phyloP scores from a whole-genome alignment of 2,113 vertebrate genomes.

The Sigmodon hispidus region DNA sequence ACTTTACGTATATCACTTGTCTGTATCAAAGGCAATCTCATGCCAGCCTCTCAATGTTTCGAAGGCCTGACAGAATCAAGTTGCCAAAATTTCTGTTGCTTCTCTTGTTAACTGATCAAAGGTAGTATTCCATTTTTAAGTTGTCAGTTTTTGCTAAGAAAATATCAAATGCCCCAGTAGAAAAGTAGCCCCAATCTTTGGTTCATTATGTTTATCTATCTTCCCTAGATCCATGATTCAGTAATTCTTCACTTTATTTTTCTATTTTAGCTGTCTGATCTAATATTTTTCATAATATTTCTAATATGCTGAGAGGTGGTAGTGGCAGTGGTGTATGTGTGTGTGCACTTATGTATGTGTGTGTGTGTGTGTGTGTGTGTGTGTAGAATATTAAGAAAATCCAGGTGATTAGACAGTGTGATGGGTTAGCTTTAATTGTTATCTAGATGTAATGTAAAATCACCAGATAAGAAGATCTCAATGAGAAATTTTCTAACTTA shows the following conservation, averaged over 20 bases:
- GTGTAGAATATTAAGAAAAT: neutral
- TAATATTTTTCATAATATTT: conserved; percentile 14
- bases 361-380: neutral
- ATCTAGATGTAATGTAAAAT: neutral
- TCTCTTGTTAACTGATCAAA: neutral
- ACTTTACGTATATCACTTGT: neutral
- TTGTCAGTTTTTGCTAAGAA: neutral
- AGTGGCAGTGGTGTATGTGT: neutral
- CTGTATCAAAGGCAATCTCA: neutral
- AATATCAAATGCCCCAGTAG: conserved; percentile 13
- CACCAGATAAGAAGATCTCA: neutral
- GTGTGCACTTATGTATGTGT: neutral
- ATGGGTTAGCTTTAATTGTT: neutral
- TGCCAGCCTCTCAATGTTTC: neutral
- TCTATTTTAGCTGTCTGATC: conserved; percentile 11
- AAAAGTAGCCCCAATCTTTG: neutral
- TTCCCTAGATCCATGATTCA: neutral
- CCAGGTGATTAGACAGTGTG: neutral
- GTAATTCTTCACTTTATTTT: conserved; percentile 46
- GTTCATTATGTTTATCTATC: neutral
- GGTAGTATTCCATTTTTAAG: conserved; percentile 23
- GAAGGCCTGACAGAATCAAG: neutral
- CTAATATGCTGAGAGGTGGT: neutral
- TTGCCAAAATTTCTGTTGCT: neutral
- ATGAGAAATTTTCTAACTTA: neutral